These are phyloP conservation scores for Lamproptera curius DNA, from an alignment of 2,888 invertebrate species.

Conservation along the genomic window DNA sequence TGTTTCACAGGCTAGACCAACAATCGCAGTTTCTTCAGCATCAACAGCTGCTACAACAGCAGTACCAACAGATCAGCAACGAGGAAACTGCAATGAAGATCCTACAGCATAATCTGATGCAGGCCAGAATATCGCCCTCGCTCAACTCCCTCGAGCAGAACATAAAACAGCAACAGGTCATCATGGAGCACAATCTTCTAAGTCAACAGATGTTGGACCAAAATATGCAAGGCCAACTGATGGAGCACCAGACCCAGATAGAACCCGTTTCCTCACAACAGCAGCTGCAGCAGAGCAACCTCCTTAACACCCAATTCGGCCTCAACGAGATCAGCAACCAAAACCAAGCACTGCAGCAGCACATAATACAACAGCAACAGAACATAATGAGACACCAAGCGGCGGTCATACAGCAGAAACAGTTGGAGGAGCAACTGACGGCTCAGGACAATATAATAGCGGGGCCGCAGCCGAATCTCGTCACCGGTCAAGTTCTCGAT, in stretches of 20 bases:
- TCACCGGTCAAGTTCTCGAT: slow-evolving; percentile 61
- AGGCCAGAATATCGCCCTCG: slow-evolving; percentile 64
- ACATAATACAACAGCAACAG: slow-evolving; percentile 72
- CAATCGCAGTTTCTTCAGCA: slow-evolving; percentile 68
- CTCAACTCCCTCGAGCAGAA: slow-evolving; percentile 48
- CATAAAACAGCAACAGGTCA: slow-evolving; percentile 51
- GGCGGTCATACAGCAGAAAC: slow-evolving; percentile 69
- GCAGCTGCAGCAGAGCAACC: slow-evolving; percentile 45
- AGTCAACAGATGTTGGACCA: slow-evolving; percentile 69
- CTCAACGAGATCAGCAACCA: slow-evolving; percentile 61
- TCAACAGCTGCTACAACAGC: slow-evolving; percentile 72
- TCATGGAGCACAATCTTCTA: slow-evolving; percentile 54
- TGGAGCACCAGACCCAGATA: slow-evolving; percentile 55
- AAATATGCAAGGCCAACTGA: slow-evolving; percentile 59
- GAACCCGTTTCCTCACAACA: slow-evolving; percentile 49
- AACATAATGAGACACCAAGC: slow-evolving; percentile 68
- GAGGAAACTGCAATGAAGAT: slow-evolving; percentile 77
- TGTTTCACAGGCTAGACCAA: slow-evolving; percentile 53
- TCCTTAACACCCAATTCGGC: slow-evolving; percentile 55
- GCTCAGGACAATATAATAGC: slow-evolving; percentile 55
- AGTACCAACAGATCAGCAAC: slow-evolving; percentile 71
- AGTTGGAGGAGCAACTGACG: slow-evolving; percentile 58
- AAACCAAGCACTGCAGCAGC: slow-evolving; percentile 75
- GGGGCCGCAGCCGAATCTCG: slow-evolving; percentile 56
- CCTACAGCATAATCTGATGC: slow-evolving; percentile 78